Conservation (phyloP, 1,140 invertebrate genomes). For the Anadara kagoshimensis region DNA sequence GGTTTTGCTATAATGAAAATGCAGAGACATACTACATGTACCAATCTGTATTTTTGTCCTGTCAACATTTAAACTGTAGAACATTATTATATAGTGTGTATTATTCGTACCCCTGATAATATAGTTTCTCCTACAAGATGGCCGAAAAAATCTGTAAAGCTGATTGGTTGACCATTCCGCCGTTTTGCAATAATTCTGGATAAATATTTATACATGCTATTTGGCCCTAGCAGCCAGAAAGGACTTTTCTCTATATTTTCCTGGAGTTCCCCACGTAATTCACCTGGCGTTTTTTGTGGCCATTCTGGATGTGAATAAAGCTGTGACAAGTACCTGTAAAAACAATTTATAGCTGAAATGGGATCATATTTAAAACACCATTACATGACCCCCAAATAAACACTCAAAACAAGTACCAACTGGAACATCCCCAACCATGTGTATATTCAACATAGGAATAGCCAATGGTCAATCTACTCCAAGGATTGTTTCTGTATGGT, state of each 20-base stretch:
- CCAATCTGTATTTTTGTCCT: no score
- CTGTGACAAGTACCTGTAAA: conserved; percentile 72
- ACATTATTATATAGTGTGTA: neutral
- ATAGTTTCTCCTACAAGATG: conserved; percentile 75
- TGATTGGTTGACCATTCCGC: conserved; percentile 73
- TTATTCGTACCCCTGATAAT: conserved; percentile 68
- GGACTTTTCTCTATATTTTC: conserved; percentile 70
- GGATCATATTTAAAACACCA: no score
- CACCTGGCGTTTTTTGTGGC: conserved; percentile 57
- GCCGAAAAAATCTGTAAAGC: conserved; percentile 76
- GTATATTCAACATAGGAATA: no score
- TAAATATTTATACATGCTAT: conserved; percentile 68
- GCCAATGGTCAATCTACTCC: no score
- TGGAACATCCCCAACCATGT: no score
- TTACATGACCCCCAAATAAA: no score
- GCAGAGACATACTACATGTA: no score
- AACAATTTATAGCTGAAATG: no score
- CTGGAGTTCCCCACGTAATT: conserved; percentile 70
- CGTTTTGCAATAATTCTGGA: conserved; percentile 71
- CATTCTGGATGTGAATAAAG: conserved; percentile 72
- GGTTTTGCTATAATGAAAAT: no score
- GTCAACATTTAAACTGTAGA: no score
- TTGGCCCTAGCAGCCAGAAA: conserved; percentile 66
- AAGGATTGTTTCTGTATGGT: no score
- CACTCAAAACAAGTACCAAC: no score